phyloP scores from a whole-genome alignment of 2,888 invertebrate genomes.

The Endomychus coccineus region DNA sequence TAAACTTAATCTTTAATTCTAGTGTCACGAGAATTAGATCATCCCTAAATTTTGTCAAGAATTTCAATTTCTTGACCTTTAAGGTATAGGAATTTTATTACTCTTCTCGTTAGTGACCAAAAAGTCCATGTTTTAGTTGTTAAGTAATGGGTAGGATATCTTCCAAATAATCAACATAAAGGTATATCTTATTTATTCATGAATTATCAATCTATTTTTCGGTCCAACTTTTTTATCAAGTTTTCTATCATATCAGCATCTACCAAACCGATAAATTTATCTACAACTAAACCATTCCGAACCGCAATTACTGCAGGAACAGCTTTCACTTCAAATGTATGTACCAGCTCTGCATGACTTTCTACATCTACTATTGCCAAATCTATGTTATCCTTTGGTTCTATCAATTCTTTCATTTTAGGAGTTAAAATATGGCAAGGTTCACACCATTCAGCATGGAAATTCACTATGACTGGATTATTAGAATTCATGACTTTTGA shows the following conservation, averaged over 20 bases:
- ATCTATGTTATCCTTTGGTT: constrained; percentile 63
- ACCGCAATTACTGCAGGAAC: constrained; percentile 78
- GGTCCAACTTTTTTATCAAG: constrained; percentile 58
- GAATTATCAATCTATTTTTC: no score
- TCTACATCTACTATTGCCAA: constrained; percentile 79
- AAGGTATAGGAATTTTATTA: no score
- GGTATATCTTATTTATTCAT: no score
- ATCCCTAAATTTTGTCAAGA: no score
- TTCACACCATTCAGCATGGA: constrained; percentile 88
- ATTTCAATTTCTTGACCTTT: no score
- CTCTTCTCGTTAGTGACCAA: no score
- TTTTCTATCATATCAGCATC: constrained; percentile 74
- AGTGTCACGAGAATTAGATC: no score
- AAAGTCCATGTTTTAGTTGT: no score
- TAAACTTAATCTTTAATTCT: no score
- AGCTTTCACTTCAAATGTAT: constrained; percentile 75
- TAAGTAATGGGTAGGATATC: no score
- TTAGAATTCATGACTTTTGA: constrained; percentile 77
- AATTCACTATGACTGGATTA: constrained; percentile 82
- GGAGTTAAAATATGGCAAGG: constrained; percentile 83
- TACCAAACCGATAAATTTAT: constrained; percentile 82
- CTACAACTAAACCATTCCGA: constrained; percentile 72
- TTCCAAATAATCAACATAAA: no score
- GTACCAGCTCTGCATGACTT: constrained; percentile 71
- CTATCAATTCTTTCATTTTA: constrained; percentile 68